These are phyloP conservation scores for Pecten maximus DNA, from an alignment of 2,888 invertebrate genomes.

Conservation along the genomic window DNA sequence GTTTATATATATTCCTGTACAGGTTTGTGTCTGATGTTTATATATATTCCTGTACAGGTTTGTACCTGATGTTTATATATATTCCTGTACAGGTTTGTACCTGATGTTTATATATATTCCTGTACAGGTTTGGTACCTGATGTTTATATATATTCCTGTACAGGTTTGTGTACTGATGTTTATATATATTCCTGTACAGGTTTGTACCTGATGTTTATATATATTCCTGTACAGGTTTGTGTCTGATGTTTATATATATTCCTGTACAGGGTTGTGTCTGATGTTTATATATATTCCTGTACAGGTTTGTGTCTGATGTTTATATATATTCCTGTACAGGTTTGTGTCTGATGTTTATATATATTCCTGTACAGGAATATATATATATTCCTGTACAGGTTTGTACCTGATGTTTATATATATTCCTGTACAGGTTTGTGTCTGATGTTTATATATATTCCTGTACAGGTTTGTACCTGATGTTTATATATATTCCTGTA, in stretches of 20 bases:
- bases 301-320: slow-evolving; percentile 63
- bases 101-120: slow-evolving; percentile 49
- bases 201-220: slow-evolving; percentile 58
- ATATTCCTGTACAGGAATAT: slow-evolving; percentile 56
- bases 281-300: slow-evolving; percentile 28
- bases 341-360: slow-evolving; percentile 58
- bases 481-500: neutral
- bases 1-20: slow-evolving; percentile 18
- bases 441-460: slow-evolving; percentile 49
- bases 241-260: slow-evolving; percentile 54
- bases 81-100: slow-evolving; percentile 58
- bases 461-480: slow-evolving; percentile 60
- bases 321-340: slow-evolving; percentile 55
- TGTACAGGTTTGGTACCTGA: slow-evolving; percentile 59
- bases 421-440: slow-evolving; percentile 58
- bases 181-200: slow-evolving; percentile 55
- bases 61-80: slow-evolving; percentile 57
- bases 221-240: slow-evolving; percentile 56
- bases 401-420: slow-evolving; percentile 57
- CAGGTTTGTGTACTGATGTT: slow-evolving; percentile 65
- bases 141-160: neutral
- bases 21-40: slow-evolving; percentile 64
- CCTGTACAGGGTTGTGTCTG: slow-evolving; percentile 60
- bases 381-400: slow-evolving; percentile 54
- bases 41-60: slow-evolving; percentile 53